Evolutionary conservation across 2,113 vertebrate genomes (phyloP), one percentile per base, ranked within the genome.

Genomic region (Halichoeres trimaculatus): DNA sequence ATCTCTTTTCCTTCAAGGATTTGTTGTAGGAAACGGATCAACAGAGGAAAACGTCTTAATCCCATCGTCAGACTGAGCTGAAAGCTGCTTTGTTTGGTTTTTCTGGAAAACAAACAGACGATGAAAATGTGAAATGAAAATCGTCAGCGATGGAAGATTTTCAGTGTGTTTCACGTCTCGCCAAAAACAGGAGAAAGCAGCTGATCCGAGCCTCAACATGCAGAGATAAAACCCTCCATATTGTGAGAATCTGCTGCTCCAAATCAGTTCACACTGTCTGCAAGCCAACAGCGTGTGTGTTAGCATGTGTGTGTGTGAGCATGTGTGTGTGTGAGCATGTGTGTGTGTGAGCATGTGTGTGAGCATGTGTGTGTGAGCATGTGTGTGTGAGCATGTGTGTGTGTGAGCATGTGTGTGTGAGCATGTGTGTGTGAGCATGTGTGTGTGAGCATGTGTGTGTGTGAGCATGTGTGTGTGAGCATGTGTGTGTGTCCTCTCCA

Each of bases 231-330:
- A 20, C 34, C 34, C 20, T 57, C 52, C 64, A 61, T 84, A 71
- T 74, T 81, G 71, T 60, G 23, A 56, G 53, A 81, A 54, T 76
- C 68, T 68, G 57, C 19, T 53, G 34, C 60, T 48, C 14, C 20
- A 72, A 66, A 66, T 55, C 48, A 72, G 45, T 16, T 22, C 36
- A 65, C 70, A 30, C 24, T 5, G 19, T 16, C 17, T 1, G 17
- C 30, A 34, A 65, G 14, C 38, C 59, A 48, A 40, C 35, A 26
- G n/a, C 13, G 36, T 41, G 52, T 26, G 10, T 0, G 2, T 43
- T 24, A 59, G 53, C 26, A 13, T 19, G 22, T 41, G 22, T 35
- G 19, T 48, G 40, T 45, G 52, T 20, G 24, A 12, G 36, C 30
- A 40, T 26, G 13, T 1, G 3, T 40, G 34, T 70, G 52, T 40